Evolutionary conservation across 1,140 invertebrate genomes (phyloP), one percentile per base, ranked within the genome.

Genomic region (Himalopsyche phryganea): DNA sequence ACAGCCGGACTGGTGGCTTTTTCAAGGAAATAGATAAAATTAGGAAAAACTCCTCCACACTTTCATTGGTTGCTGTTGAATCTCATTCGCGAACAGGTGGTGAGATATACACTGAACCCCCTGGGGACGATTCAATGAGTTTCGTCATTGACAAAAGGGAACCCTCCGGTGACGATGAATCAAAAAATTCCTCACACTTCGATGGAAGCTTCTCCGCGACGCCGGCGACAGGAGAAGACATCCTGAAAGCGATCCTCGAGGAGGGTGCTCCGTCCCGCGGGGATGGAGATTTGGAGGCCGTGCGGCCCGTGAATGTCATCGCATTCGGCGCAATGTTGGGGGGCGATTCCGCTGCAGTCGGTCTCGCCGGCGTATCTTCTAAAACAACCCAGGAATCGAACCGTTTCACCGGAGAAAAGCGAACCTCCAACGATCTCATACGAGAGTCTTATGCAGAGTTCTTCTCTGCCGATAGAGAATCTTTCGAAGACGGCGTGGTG

Each of bases 381-480:
- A 57, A 57, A 42, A 19, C 20, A 10, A 32, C 18, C 18, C 7
- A 41, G n/a, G 57, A 58, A 74, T 20, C 61, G 73, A 10, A 70
- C 75, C 60, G 67, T 69, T 2, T 63, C 73, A 14, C 70, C 69
- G 1, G 76, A 75, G 65, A 75, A 66, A 52, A 57, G 19, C 48
- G 70, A 74, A 48, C 32, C 5, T 73, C 76, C 52, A 73, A 72
- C 0, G 74, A 62, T 28, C 72, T 78, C 70, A 76, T 77, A 66
- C 73, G 71, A 55, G 74, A 76, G 28, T 75, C 76, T 40, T 77
- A 76, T 42, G 70, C 71, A 5, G 71, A 74, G 47, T 76, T 77
- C 38, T 75, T 75, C 41, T 74, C 73, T 1, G 66, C 69, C 1
- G 75, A 78, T 23, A 70, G 74, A 19, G 74, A 80, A 63, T 66